These are phyloP conservation scores for Pinna nobilis DNA, from an alignment of 1,140 invertebrate genomes.

Conservation along the genomic window DNA sequence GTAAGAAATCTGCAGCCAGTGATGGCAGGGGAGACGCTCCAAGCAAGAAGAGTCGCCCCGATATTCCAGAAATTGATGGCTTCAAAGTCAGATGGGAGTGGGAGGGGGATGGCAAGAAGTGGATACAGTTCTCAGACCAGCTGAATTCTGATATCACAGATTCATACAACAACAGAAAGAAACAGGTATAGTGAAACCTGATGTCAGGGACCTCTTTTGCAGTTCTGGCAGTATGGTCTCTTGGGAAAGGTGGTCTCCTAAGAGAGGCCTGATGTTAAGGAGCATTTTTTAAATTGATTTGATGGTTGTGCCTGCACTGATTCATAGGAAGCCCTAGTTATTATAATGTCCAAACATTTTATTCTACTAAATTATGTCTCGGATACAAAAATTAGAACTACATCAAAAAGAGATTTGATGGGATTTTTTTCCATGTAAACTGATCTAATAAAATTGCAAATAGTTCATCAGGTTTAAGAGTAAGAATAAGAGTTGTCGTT, in stretches of 20 bases:
- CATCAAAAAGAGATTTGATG: too few species aligned
- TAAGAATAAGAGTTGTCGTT: too few species aligned
- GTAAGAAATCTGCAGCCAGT: constrained; percentile 13
- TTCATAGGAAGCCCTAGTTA: background rate
- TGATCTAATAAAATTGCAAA: too few species aligned
- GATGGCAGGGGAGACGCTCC: constrained; percentile 29
- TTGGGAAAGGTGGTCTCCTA: background rate
- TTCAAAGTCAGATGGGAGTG: constrained; percentile 55
- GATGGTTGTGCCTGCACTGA: too few species aligned
- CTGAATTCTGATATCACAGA: constrained; percentile 45
- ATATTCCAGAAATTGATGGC: constrained; percentile 22
- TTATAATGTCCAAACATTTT: background rate
- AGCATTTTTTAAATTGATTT: background rate
- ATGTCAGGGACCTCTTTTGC: background rate
- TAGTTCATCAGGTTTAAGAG: too few species aligned
- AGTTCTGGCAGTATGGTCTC: background rate
- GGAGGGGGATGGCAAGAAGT: constrained; percentile 59
- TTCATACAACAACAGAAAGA: constrained; percentile 46
- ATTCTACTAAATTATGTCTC: too few species aligned
- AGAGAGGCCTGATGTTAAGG: background rate
- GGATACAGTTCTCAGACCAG: constrained; percentile 50
- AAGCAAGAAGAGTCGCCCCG: constrained; percentile 36
- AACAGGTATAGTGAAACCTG: constrained; percentile 35
- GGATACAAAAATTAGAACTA: too few species aligned
- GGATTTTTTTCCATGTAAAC: too few species aligned